A percentile compares a stretch with the other conserved stretches of the same genome.
phyloP scores from a whole-genome alignment of 2,888 invertebrate genomes.

The Lasioglossum lativentre region DNA sequence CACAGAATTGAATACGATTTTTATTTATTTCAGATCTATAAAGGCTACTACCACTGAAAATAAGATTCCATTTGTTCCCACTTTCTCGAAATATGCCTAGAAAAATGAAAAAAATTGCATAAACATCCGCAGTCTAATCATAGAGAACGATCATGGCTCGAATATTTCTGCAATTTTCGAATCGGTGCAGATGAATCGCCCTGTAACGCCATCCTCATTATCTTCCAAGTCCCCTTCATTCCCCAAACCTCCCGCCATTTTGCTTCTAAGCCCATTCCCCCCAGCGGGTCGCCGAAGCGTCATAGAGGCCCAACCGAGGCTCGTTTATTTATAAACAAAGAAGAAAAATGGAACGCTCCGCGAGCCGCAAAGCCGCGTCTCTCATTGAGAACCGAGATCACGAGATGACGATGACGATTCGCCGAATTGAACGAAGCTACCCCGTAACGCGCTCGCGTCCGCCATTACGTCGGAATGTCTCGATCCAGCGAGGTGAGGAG shows the following conservation, averaged over 20 bases:
- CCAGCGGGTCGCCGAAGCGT: constrained; percentile 29
- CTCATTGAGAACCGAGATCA: constrained; percentile 56
- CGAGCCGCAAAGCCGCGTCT: constrained; percentile 18
- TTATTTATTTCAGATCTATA: too few relatives aligned
- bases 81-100: too few relatives aligned
- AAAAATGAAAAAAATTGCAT: too few relatives aligned
- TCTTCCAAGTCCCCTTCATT: neutral
- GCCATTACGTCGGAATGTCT: neutral
- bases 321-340: constrained; percentile 79
- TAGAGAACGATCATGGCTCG: neutral
- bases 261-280: constrained; percentile 12
- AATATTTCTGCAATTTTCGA: neutral
- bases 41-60: too few relatives aligned
- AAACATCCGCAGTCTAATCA: too few relatives aligned
- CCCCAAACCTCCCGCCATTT: constrained; percentile 20
- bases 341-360: constrained; percentile 73
- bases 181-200: neutral
- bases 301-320: constrained; percentile 39
- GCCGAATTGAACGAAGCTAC: constrained; percentile 52
- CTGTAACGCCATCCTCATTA: constrained; percentile 8
- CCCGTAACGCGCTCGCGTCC: constrained; percentile 10
- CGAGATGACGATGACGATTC: constrained; percentile 59
- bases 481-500: neutral
- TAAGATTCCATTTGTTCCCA: too few relatives aligned
- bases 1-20: too few relatives aligned